Evolutionary conservation across 2,888 invertebrate genomes (phyloP), one percentile per base, ranked within the genome.

Genomic region (Eilema griseolum): DNA sequence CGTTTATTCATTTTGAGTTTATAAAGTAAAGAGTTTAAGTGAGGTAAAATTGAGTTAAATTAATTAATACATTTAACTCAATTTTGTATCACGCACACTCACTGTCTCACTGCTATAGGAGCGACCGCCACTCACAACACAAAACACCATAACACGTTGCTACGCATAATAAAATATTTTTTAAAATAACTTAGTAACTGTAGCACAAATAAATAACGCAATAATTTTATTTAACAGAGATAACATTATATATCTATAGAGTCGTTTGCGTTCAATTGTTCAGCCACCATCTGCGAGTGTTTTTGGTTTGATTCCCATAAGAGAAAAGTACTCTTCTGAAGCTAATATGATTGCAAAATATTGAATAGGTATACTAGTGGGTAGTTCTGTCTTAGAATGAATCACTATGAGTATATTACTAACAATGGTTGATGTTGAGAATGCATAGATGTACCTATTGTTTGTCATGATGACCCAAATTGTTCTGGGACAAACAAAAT

Each of bases 1-100:
- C 52, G 59, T 76, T 71, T 61, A 56, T 71, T 79, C 76, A 52
- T 52, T 64, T 64, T n/a, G 12, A 52, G 4, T 28, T 23, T 14
- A 4, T 33, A 37, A 37, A 37, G 14, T 37, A 14, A 0, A 37
- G 37, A 37, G 11, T 37, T n/a, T n/a, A 10, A 12, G 16, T 41
- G 41, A 41, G 16, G 16, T 16, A 41, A 41, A 5, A 37, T 11
- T 37, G 33, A 37, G 33, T 37, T 12, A 37, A 37, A 37, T 37
- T 12, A 37, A 37, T 12, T 12, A 37, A 37, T 31, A 11, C 37
- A 37, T 37, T 37, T 14, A 12, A 41, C 16, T 20, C 1, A 3
- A 0, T 46, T 5, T 46, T 20, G 0, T 46, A 20, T 46, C 20
- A 46, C 46, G 1, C 37, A 46, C 46, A 16, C 41, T 0, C 16